A percentile compares a stretch with the other conserved stretches of the same genome.
These are phyloP conservation scores for Kryptolebias ocellatus DNA, from an alignment of 2,797 vertebrate species.

Conservation along the genomic window DNA sequence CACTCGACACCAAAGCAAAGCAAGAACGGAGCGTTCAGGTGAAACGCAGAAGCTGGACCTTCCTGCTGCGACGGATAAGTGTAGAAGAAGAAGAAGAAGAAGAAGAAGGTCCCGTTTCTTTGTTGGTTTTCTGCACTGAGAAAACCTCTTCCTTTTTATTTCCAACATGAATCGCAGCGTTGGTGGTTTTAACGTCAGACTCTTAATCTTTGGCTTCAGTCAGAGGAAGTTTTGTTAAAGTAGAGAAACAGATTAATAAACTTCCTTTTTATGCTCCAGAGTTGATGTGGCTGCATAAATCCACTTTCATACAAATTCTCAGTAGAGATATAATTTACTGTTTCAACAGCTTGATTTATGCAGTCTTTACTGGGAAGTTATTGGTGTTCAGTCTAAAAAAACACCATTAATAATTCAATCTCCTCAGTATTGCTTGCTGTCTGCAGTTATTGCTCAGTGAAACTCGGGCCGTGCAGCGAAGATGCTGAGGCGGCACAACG, in stretches of 20 bases:
- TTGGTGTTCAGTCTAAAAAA: conserved; percentile 58
- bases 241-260: background rate
- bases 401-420: conserved; percentile 66
- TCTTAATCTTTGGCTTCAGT: background rate
- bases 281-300: conserved; percentile 21
- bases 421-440: conserved; percentile 45
- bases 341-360: conserved; percentile 62
- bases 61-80: too few relatives aligned
- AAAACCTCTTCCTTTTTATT: too few relatives aligned
- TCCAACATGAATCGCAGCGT: too few relatives aligned
- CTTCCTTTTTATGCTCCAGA: background rate
- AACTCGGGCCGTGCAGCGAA: conserved; percentile 1
- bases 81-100: too few relatives aligned
- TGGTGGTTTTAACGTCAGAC: too few relatives aligned
- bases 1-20: too few relatives aligned
- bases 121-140: too few relatives aligned
- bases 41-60: too few relatives aligned
- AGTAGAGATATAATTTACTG: conserved; percentile 45
- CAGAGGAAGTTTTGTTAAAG: background rate
- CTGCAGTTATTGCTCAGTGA: conserved; percentile 24
- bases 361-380: conserved; percentile 43
- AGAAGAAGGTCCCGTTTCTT: too few relatives aligned
- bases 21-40: too few relatives aligned
- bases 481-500: conserved; percentile 32
- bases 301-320: conserved; percentile 20